Evolutionary conservation across 2,888 invertebrate species (phyloP).

Genomic region (Nyleta sp.): DNA sequence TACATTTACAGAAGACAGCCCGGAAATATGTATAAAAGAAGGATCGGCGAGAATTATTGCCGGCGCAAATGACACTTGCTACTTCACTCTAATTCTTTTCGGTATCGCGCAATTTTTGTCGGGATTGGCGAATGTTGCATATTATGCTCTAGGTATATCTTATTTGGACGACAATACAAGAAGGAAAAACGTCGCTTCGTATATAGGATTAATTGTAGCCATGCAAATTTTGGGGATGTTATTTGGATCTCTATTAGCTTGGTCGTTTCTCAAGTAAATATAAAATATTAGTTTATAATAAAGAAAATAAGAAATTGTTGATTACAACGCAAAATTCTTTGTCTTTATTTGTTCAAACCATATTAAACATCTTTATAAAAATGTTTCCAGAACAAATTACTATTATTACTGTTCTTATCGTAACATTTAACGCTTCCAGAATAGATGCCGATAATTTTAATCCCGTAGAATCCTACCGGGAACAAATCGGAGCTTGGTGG

Average conservation of each 20-base stretch:
- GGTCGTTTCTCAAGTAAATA: conserved; percentile 75
- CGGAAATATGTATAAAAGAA: conserved; percentile 67
- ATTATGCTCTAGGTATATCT: conserved; percentile 84
- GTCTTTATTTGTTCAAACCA: no score
- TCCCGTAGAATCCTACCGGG: conserved; percentile 72
- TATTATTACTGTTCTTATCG: conserved; percentile 23
- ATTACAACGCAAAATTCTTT: no score
- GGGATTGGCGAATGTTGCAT: conserved; percentile 83
- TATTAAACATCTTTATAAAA: no score
- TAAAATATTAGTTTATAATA: neutral
- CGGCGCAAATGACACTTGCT: conserved; percentile 71
- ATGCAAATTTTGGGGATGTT: conserved; percentile 74
- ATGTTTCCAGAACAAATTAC: neutral
- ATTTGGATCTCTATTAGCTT: conserved; percentile 76
- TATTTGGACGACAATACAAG: conserved; percentile 86
- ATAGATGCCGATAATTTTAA: conserved; percentile 74
- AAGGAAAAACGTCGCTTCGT: conserved; percentile 83
- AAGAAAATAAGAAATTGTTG: no score
- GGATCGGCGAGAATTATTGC: conserved; percentile 69
- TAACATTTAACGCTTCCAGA: conserved; percentile 62
- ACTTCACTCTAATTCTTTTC: conserved; percentile 82
- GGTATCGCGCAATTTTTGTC: conserved; percentile 83
- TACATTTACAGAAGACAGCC: conserved; percentile 66
- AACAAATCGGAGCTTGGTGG: conserved; percentile 81
- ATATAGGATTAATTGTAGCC: conserved; percentile 73